Conservation (phyloP, 2,113 vertebrate genomes). For the Jacana jacana region DNA sequence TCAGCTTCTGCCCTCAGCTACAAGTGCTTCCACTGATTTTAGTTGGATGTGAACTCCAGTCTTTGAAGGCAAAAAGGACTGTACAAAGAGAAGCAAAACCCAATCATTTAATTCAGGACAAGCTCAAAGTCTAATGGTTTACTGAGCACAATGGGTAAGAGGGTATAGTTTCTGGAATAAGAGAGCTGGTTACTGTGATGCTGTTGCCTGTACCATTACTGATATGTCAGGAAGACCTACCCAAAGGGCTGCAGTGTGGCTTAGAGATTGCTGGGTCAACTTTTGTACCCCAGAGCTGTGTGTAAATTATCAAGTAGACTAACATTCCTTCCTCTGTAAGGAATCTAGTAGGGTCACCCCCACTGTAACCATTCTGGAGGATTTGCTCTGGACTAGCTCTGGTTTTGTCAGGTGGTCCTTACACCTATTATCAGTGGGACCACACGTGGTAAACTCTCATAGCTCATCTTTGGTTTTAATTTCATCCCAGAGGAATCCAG, state of each 20-base stretch:
- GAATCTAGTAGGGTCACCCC: not conserved
- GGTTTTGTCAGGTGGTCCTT: not conserved
- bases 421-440: not conserved
- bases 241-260: not conserved
- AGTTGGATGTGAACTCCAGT: not conserved
- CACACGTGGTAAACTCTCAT: not conserved
- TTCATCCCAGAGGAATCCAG: not conserved
- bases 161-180: not conserved
- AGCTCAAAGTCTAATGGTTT: not conserved
- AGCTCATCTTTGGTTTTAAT: not conserved
- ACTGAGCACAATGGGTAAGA: not conserved
- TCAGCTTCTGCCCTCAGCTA: not conserved
- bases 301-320: not conserved
- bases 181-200: not conserved
- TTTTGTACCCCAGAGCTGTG: not conserved
- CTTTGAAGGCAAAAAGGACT: not conserved
- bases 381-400: not conserved
- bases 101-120: not conserved
- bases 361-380: not conserved
- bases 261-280: not conserved
- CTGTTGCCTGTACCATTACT: not conserved
- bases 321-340: not conserved
- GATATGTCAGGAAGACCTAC: not conserved
- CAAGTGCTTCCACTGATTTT: not conserved
- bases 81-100: not conserved